A percentile compares a stretch with the other conserved stretches of the same genome.
These are phyloP conservation scores for Heliopora coerulea DNA, from an alignment of 92 coral and sea anemone genomes.

Conservation along the genomic window DNA sequence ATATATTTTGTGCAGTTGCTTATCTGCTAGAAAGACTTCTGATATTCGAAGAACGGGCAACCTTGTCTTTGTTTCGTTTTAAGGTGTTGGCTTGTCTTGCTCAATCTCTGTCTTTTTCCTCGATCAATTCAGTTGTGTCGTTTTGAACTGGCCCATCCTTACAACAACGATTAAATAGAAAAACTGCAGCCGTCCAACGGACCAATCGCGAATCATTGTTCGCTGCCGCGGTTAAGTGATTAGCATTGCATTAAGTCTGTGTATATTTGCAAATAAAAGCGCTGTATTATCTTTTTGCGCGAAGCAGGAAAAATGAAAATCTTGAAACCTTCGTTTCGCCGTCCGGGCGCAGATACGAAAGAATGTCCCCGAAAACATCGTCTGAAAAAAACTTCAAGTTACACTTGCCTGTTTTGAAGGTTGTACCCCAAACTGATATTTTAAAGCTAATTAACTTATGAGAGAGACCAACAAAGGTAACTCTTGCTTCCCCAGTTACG, in stretches of 20 bases:
- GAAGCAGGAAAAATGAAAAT: neutral
- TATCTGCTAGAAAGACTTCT: too few species aligned
- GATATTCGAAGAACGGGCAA: too few species aligned
- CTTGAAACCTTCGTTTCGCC: neutral
- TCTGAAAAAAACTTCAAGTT: slow-evolving; percentile 1
- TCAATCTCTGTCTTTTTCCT: neutral
- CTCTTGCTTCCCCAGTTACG: neutral
- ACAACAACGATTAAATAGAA: slow-evolving; percentile 21
- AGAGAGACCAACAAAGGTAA: neutral
- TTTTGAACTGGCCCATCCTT: slow-evolving; percentile 19
- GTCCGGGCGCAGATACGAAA: neutral
- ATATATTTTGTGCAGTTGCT: neutral
- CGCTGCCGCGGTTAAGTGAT: neutral
- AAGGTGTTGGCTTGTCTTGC: too few species aligned
- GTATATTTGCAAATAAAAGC: slow-evolving; percentile 38
- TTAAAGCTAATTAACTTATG: neutral
- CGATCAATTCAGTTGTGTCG: neutral
- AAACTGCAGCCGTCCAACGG: slow-evolving; percentile 26
- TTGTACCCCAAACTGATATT: neutral
- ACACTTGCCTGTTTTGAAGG: too few species aligned
- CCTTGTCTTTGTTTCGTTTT: too few species aligned
- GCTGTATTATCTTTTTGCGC: neutral
- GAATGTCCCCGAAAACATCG: neutral
- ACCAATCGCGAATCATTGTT: slow-evolving; percentile 13
- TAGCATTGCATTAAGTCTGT: slow-evolving; percentile 29